Conservation (phyloP, 1,140 invertebrate genomes). For the Drosophila punjabiensis region DNA sequence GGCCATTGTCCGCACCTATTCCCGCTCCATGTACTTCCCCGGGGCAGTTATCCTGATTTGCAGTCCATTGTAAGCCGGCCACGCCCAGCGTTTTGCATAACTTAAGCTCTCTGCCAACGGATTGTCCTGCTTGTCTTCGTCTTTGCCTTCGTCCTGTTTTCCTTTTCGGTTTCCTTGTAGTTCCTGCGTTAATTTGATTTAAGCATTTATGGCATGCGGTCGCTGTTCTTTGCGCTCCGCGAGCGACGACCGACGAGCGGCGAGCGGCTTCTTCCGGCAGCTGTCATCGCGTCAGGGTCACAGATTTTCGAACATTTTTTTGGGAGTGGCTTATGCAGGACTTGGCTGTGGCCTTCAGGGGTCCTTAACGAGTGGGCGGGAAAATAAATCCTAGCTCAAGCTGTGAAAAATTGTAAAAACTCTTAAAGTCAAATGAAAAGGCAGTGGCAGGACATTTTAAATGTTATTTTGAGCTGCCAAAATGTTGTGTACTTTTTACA, state of each 20-base stretch:
- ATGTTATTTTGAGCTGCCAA: neutral
- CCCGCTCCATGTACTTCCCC: slow-evolving; percentile 1
- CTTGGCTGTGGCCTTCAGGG: neutral
- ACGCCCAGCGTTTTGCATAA: slow-evolving; percentile 58
- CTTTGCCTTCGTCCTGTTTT: slow-evolving; percentile 6
- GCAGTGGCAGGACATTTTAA: neutral
- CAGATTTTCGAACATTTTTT: slow-evolving; percentile 10
- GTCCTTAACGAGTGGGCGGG: neutral
- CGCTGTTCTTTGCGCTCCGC: neutral
- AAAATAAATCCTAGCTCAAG: slow-evolving; percentile 3
- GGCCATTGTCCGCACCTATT: slow-evolving; percentile 44
- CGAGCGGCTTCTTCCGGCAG: slow-evolving; percentile 27
- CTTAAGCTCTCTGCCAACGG: slow-evolving; percentile 40
- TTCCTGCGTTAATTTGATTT: slow-evolving; percentile 78
- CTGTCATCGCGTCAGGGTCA: slow-evolving; percentile 29
- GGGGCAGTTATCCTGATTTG: slow-evolving; percentile 46
- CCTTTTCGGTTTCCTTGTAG: slow-evolving; percentile 30
- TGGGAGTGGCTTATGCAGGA: slow-evolving; percentile 18
- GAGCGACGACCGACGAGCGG: slow-evolving; percentile 2
- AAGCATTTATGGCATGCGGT: slow-evolving; percentile 67
- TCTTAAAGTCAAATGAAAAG: neutral
- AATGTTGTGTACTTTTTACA: neutral
- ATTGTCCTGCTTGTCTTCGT: slow-evolving; percentile 2
- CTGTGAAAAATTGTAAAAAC: neutral
- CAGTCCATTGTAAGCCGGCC: slow-evolving; percentile 47